Conservation (phyloP, 2,888 invertebrate genomes). For the Cyclophora punctaria region DNA sequence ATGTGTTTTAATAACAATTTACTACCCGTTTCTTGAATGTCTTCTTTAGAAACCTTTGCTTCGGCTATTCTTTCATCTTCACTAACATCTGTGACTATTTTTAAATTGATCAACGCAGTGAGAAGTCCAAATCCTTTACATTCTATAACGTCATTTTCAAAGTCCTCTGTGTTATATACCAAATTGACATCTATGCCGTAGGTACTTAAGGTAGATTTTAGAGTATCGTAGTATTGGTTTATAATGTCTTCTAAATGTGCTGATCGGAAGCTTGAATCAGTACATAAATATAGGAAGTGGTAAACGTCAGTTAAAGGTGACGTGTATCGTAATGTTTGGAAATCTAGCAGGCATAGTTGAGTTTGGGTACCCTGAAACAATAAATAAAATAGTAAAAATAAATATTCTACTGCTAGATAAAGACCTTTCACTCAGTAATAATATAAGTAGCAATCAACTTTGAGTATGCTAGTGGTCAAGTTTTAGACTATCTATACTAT, state of each 20-base stretch:
- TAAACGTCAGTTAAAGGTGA: slow-evolving; percentile 53
- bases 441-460: too few species aligned
- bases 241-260: slow-evolving; percentile 37
- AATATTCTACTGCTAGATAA: too few species aligned
- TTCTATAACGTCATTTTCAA: slow-evolving; percentile 39
- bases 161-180: slow-evolving; percentile 39
- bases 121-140: slow-evolving; percentile 44
- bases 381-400: too few species aligned
- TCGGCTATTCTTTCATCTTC: slow-evolving; percentile 33
- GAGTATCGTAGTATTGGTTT: slow-evolving; percentile 40
- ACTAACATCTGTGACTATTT: slow-evolving; percentile 33
- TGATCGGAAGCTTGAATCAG: slow-evolving; percentile 48
- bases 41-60: slow-evolving; percentile 21
- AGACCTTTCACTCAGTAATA: too few species aligned
- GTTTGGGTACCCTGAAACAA: slow-evolving; percentile 31
- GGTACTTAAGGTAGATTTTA: slow-evolving; percentile 35
- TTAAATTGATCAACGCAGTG: slow-evolving; percentile 48
- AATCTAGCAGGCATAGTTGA: slow-evolving; percentile 53
- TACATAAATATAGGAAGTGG: slow-evolving; percentile 50
- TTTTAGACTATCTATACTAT: too few species aligned
- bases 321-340: slow-evolving; percentile 55
- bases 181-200: slow-evolving; percentile 36
- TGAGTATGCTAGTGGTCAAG: too few species aligned
- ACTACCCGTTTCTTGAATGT: slow-evolving; percentile 1
- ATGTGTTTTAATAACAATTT: slow-evolving; percentile 27